Evolutionary conservation across 2,888 invertebrate genomes (phyloP).

Genomic region (Lochmaea crataegi): DNA sequence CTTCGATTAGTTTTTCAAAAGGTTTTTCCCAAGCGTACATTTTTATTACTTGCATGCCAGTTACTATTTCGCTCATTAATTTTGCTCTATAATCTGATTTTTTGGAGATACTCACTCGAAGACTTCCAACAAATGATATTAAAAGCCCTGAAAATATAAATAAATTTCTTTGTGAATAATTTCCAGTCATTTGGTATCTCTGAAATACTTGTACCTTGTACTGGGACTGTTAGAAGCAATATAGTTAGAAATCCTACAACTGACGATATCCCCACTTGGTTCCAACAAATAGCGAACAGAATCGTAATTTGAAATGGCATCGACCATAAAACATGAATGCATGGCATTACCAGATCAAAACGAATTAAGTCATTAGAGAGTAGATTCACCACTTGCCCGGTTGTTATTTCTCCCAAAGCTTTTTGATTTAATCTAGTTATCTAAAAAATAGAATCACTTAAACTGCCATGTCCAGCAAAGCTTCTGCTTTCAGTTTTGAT

Average conservation of each 20-base stretch:
- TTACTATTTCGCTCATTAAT: slow-evolving; percentile 88
- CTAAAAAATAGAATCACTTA: slow-evolving; percentile 54
- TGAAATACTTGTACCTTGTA: slow-evolving; percentile 77
- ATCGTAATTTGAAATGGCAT: slow-evolving; percentile 73
- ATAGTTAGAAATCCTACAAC: slow-evolving; percentile 76
- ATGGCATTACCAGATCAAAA: slow-evolving; percentile 78
- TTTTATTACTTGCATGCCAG: slow-evolving; percentile 84
- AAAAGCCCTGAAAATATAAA: slow-evolving; percentile 52
- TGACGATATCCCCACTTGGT: slow-evolving; percentile 76
- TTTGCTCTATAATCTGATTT: slow-evolving; percentile 86
- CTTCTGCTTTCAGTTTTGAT: no score
- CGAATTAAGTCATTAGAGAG: slow-evolving; percentile 33
- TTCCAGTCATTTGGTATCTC: no score
- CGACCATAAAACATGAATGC: slow-evolving; percentile 82
- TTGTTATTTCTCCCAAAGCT: slow-evolving; percentile 75
- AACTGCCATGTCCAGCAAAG: no score
- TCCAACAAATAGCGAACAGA: slow-evolving; percentile 82
- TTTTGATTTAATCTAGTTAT: slow-evolving; percentile 52
- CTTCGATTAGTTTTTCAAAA: slow-evolving; percentile 79
- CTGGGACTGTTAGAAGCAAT: slow-evolving; percentile 78
- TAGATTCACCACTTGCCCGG: slow-evolving; percentile 66
- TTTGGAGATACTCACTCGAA: slow-evolving; percentile 79
- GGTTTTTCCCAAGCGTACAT: slow-evolving; percentile 70
- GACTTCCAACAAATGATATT: slow-evolving; percentile 79
- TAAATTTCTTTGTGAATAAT: no score